Percentiles rank a stretch among this genome's conserved stretches.
phyloP scores from a whole-genome alignment of 1,140 invertebrate genomes.

The Pseudomyrmex pallidus region DNA sequence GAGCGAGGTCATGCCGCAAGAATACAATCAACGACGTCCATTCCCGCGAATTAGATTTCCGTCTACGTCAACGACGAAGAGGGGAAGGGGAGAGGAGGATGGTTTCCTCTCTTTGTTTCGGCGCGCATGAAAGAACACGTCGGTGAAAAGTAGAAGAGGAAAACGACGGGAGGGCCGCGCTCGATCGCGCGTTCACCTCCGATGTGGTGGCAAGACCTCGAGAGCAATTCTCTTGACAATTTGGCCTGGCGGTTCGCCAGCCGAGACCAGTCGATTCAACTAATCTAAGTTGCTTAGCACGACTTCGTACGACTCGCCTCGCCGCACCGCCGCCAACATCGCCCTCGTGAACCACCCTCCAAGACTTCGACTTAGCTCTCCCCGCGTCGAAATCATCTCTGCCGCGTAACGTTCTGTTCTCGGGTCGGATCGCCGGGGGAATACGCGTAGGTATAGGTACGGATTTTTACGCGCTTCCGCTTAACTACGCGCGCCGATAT shows the following conservation, averaged over 20 bases:
- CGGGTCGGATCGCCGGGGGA: neutral
- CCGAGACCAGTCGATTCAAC: conserved; percentile 82
- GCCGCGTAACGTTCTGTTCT: neutral
- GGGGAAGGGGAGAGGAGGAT: no score
- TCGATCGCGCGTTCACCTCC: conserved; percentile 62
- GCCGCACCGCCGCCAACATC: conserved; percentile 48
- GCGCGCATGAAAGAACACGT: conserved; percentile 64
- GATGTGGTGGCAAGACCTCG: conserved; percentile 71
- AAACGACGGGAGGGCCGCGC: conserved; percentile 5
- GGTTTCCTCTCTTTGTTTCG: conserved; percentile 54
- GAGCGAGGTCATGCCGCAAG: conserved; percentile 9
- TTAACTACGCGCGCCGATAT: conserved; percentile 49
- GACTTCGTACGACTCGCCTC: conserved; percentile 80
- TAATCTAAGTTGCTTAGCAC: conserved; percentile 84
- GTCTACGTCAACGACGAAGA: conserved; percentile 36
- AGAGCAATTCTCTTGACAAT: conserved; percentile 84
- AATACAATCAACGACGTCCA: conserved; percentile 53
- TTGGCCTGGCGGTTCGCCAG: conserved; percentile 83
- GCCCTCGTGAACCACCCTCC: conserved; percentile 44
- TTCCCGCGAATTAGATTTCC: conserved; percentile 55
- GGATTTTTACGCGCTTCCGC: conserved; percentile 50
- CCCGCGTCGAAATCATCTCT: conserved; percentile 23
- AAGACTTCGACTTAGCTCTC: conserved; percentile 38
- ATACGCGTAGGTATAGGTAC: neutral
- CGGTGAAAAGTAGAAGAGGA: conserved; percentile 51